A percentile compares a stretch with the other conserved stretches of the same genome.
These are phyloP conservation scores for Luscinia luscinia DNA, from an alignment of 2,797 vertebrate genomes.

Conservation along the genomic window DNA sequence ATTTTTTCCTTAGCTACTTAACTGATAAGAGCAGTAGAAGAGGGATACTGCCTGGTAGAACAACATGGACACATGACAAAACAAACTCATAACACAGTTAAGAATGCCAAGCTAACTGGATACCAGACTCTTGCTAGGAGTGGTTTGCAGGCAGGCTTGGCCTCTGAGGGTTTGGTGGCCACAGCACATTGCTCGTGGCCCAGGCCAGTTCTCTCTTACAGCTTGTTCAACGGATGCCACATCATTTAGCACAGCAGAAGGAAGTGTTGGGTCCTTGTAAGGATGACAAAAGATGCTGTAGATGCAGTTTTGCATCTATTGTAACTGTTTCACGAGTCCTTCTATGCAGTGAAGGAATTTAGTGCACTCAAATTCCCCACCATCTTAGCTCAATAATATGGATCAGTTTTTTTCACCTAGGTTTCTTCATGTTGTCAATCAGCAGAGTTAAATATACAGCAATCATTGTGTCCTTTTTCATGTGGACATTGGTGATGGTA, in stretches of 20 bases:
- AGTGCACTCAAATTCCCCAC: conserved; percentile 35
- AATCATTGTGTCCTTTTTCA: conserved; percentile 15
- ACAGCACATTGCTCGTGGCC: background rate
- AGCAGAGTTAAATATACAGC: conserved; percentile 69
- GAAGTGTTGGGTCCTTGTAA: conserved; percentile 56
- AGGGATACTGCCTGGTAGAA: conserved; percentile 60
- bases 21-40: conserved; percentile 13
- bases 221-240: conserved; percentile 45
- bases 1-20: background rate
- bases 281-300: conserved; percentile 6
- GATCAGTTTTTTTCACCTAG: conserved; percentile 4
- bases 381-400: background rate
- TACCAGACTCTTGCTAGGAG: conserved; percentile 16
- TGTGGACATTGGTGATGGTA: background rate
- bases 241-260: conserved; percentile 32
- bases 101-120: conserved; percentile 60
- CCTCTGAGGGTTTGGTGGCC: conserved; percentile 16
- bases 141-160: conserved; percentile 25
- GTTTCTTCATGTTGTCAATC: conserved; percentile 64
- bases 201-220: conserved; percentile 22
- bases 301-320: background rate
- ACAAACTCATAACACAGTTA: conserved; percentile 61
- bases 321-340: conserved; percentile 15
- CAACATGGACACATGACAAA: conserved; percentile 62
- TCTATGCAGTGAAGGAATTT: conserved; percentile 55